A percentile compares a stretch with the other conserved stretches of the same genome.
Conservation (phyloP, 2,888 invertebrate genomes). For the Myathropa florea region DNA sequence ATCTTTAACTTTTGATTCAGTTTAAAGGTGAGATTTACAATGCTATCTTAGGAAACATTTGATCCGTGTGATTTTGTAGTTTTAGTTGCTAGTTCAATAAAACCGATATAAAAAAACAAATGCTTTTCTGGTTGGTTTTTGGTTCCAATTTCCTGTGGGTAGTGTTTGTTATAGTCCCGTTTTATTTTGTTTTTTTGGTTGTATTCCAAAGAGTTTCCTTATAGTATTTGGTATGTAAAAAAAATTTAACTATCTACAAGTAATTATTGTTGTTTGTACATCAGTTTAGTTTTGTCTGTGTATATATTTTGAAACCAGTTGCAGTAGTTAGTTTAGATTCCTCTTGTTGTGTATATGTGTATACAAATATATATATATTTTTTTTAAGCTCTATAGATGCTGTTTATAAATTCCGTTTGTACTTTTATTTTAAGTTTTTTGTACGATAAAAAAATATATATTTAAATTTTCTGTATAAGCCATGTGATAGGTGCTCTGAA, state of each 20-base stretch:
- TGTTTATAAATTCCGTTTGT: slow-evolving; percentile 34
- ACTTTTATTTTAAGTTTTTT: slow-evolving; percentile 4
- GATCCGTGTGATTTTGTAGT: no score
- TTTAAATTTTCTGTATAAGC: background rate
- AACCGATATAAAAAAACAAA: slow-evolving; percentile 2
- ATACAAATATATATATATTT: background rate
- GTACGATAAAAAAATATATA: slow-evolving; percentile 1
- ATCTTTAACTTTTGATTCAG: background rate
- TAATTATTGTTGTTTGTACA: slow-evolving; percentile 18
- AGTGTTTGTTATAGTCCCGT: background rate
- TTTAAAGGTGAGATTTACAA: background rate
- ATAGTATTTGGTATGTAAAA: background rate
- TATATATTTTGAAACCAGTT: slow-evolving; percentile 64
- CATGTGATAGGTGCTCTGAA: slow-evolving; percentile 3
- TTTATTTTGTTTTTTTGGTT: background rate
- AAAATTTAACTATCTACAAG: slow-evolving; percentile 32
- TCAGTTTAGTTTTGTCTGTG: slow-evolving; percentile 8
- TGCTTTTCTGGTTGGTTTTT: background rate
- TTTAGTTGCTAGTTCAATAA: slow-evolving; percentile 1
- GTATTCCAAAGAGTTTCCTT: background rate
- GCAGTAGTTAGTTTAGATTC: slow-evolving; percentile 7
- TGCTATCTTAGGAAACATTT: background rate
- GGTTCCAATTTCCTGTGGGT: slow-evolving; percentile 16
- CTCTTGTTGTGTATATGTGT: background rate
- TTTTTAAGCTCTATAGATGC: background rate